A percentile compares a stretch with the other conserved stretches of the same genome.
phyloP scores from a whole-genome alignment of 2,888 invertebrate species.

The Leptura quadrifasciata region DNA sequence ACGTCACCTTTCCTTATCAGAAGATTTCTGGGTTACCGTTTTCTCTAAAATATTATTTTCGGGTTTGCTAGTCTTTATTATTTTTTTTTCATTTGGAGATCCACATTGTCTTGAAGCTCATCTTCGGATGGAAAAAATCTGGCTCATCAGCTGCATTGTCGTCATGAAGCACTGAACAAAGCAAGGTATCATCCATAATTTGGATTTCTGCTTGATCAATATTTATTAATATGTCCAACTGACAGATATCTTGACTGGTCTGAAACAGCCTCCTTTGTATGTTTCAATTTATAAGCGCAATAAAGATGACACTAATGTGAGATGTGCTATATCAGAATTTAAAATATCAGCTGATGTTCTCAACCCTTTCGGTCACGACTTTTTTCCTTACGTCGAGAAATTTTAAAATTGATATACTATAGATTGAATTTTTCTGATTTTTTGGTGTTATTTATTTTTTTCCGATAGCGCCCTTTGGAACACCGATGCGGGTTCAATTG shows the following conservation, averaged over 20 bases:
- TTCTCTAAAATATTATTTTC: background rate
- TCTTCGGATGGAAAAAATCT: background rate
- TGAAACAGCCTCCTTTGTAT: background rate
- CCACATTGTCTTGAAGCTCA: background rate
- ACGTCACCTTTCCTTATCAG: constrained; percentile 34
- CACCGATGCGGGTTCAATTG: no score
- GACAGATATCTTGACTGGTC: background rate
- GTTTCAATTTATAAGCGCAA: no score
- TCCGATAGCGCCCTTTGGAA: no score
- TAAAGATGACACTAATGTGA: no score
- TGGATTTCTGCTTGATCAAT: background rate
- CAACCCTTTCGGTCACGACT: no score
- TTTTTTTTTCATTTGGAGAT: background rate
- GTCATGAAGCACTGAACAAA: background rate
- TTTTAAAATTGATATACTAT: no score
- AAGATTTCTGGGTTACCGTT: background rate
- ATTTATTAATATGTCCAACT: background rate
- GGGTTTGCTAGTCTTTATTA: background rate
- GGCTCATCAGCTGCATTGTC: background rate
- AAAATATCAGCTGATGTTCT: no score
- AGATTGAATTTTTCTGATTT: no score
- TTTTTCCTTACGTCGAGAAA: no score
- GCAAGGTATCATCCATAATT: background rate
- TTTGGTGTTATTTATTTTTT: no score
- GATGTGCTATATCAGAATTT: no score